Evolutionary conservation across 2,797 vertebrate genomes (phyloP).

Genomic region (Setipinna tenuifilis): DNA sequence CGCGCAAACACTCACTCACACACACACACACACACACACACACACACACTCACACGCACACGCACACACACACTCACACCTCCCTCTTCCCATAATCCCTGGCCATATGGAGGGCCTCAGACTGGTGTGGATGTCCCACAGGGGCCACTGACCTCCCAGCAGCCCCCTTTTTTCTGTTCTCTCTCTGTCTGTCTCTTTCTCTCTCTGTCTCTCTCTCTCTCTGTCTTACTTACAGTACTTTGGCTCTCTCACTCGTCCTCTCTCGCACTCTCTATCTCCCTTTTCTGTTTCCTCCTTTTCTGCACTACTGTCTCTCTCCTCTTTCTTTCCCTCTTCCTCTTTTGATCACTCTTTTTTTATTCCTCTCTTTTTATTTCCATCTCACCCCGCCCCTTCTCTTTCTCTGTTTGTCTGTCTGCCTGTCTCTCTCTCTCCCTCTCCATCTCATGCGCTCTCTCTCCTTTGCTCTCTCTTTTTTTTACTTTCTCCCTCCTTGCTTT

Average conservation of each 20-base stretch:
- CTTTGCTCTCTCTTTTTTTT: no score
- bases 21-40: no score
- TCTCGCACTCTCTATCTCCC: background rate
- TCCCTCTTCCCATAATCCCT: constrained; percentile 39
- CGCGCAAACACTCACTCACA: no score
- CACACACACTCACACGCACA: no score
- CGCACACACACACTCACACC: background rate
- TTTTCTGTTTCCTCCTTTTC: background rate
- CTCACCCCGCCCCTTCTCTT: no score
- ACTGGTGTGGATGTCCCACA: constrained; percentile 51
- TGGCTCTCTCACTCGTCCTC: background rate
- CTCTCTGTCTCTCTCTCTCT: background rate
- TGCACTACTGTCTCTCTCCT: background rate
- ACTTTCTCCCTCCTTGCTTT: no score
- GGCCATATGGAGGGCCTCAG: constrained; percentile 61
- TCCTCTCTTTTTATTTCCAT: no score
- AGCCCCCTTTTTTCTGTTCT: constrained; percentile 44
- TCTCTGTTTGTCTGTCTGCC: background rate
- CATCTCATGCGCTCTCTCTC: background rate
- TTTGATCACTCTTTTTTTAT: no score
- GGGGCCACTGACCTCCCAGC: constrained; percentile 54
- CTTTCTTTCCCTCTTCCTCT: no score
- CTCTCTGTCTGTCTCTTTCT: background rate
- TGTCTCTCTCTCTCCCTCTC: background rate
- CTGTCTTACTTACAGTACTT: background rate